Percentiles rank a stretch among this genome's conserved stretches.
Conservation (phyloP, 2,888 invertebrate genomes). For the Lysandra coridon region DNA sequence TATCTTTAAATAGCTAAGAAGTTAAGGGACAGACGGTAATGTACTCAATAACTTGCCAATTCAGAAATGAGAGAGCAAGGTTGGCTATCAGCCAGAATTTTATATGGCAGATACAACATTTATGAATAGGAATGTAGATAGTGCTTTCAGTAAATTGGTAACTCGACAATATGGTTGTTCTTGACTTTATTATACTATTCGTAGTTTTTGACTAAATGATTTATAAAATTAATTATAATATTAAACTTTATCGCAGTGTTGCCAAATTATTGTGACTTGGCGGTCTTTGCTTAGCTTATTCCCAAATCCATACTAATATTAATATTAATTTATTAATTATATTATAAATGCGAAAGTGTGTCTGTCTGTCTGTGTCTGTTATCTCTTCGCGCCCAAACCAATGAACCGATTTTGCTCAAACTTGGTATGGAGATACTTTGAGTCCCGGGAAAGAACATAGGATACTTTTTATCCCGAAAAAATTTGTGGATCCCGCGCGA, state of each 20-base stretch:
- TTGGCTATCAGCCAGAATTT: constrained; percentile 41
- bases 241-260: not conserved
- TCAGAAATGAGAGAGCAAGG: constrained; percentile 42
- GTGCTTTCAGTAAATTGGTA: constrained; percentile 26
- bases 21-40: constrained; percentile 39
- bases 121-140: constrained; percentile 27
- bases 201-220: not conserved
- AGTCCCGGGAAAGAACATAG: no score
- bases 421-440: no score
- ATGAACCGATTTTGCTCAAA: no score
- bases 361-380: no score
- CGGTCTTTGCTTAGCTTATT: not conserved
- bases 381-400: no score
- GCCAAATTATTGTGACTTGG: not conserved
- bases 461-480: no score
- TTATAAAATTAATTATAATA: constrained; percentile 10
- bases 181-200: not conserved
- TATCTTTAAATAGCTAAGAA: constrained; percentile 16
- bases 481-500: no score
- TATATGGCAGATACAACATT: constrained; percentile 36
- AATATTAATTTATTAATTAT: no score
- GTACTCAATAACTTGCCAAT: constrained; percentile 45
- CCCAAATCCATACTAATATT: not conserved
- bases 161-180: not conserved
- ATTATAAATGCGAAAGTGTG: no score